These are phyloP conservation scores for Drosophila helvetica DNA, from an alignment of 2,888 invertebrate species.

Conservation along the genomic window DNA sequence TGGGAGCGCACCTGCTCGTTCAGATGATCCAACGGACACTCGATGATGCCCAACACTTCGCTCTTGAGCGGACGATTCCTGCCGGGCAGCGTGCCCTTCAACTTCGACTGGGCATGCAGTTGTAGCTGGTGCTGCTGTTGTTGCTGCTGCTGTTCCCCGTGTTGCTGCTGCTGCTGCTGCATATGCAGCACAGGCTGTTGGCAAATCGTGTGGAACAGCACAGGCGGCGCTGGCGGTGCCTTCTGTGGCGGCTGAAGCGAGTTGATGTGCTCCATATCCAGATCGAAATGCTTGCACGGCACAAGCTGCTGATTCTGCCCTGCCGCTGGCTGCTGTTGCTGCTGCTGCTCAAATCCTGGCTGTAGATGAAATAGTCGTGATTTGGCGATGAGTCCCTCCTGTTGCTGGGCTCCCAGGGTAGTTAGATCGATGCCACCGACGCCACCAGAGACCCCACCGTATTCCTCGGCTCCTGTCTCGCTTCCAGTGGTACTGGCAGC, in stretches of 20 bases:
- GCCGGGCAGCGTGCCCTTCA: slow-evolving; percentile 80
- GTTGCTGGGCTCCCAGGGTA: slow-evolving; percentile 83
- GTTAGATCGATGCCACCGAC: slow-evolving; percentile 80
- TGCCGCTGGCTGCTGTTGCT: slow-evolving; percentile 36
- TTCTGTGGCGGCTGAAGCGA: slow-evolving; percentile 80
- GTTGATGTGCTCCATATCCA: slow-evolving; percentile 81
- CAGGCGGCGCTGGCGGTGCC: slow-evolving; percentile 79
- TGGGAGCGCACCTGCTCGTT: slow-evolving; percentile 84
- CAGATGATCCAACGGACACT: slow-evolving; percentile 72
- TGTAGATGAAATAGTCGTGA: slow-evolving; percentile 83
- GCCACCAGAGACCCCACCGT: slow-evolving; percentile 43
- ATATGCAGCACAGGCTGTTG: slow-evolving; percentile 65
- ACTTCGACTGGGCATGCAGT: slow-evolving; percentile 62
- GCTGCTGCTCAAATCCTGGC: slow-evolving; percentile 83
- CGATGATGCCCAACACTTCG: slow-evolving; percentile 70
- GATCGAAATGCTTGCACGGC: slow-evolving; percentile 79
- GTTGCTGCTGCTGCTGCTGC: slow-evolving; percentile 47
- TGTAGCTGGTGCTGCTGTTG: slow-evolving; percentile 48
- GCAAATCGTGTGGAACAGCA: slow-evolving; percentile 63
- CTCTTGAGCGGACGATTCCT: slow-evolving; percentile 82
- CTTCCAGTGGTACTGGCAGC: slow-evolving; percentile 48
- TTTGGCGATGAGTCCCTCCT: slow-evolving; percentile 83
- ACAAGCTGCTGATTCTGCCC: slow-evolving; percentile 56
- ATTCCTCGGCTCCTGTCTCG: slow-evolving; percentile 76
- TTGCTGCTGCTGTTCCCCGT: slow-evolving; percentile 40